Conservation (phyloP, 2,797 vertebrate species). For the Micrastur ruficollis region DNA sequence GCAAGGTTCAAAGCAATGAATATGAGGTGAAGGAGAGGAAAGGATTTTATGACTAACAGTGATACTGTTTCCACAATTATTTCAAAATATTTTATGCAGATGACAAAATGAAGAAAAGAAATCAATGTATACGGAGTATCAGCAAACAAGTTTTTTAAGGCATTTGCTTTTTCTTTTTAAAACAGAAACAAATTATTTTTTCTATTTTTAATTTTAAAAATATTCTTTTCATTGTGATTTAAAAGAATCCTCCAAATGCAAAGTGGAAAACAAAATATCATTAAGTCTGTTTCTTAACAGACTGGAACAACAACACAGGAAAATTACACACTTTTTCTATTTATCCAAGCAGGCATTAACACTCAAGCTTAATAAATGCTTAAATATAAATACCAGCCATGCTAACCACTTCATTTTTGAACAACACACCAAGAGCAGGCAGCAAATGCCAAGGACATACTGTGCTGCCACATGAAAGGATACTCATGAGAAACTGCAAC, state of each 20-base stretch:
- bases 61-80: background rate
- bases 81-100: background rate
- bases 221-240: background rate
- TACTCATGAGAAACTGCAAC: constrained; percentile 2
- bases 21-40: background rate
- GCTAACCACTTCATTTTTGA: constrained; percentile 65
- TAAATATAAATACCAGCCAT: constrained; percentile 29
- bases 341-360: constrained; percentile 37
- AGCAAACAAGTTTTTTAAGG: background rate
- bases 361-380: constrained; percentile 26
- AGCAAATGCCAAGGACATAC: constrained; percentile 66
- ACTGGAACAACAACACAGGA: background rate
- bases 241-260: background rate
- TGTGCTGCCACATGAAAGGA: constrained; percentile 58
- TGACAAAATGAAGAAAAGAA: background rate
- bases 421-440: constrained; percentile 30
- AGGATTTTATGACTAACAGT: background rate
- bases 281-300: background rate
- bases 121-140: background rate
- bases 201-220: background rate
- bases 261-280: background rate
- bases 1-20: background rate
- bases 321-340: background rate
- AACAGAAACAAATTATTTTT: background rate
- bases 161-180: background rate